Base-by-base conservation (phyloP, 2,113 vertebrate species). In the Elephas maximus region DNA sequence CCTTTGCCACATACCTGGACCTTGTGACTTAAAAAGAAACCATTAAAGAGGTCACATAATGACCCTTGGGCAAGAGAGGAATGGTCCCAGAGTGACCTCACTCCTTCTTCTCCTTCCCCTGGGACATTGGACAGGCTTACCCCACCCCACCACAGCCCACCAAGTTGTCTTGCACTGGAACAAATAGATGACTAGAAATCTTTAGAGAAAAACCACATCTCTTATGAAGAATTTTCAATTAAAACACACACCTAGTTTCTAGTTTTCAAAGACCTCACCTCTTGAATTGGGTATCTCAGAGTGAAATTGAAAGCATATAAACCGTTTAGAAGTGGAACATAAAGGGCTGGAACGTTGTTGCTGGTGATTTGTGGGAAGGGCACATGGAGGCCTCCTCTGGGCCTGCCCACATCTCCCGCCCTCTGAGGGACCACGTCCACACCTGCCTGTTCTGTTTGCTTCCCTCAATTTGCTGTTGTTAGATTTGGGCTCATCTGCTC, bases 201-300 rank as follows among this genome's bases (percentile, higher is more conserved):
- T 81, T 65, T 28, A 76, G 24, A 80, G 86, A 77, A 77, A 87
- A 89, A 51, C 23, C 14, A 5, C 18, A 4, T 91, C 30, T 87
- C 77, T 96, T 69, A 67, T 26, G 17, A 80, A 88, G 94, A 90
- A 57, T 57, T 78, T 80, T 28, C 18, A 41, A 23, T 88, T 28
- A 71, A 51, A 37, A 33, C 33, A 44, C 26, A 48, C 1, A 2
- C 57, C 74, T 71, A 2, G 37, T 51, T 73, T 53, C 71, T n/a
- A 28, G 3, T 84, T 92, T 69, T 30, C 10, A 3, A 14, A 86
- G 20, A 51, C 23, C 51, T 88, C 21, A 18, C 23, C 37, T 57
- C 62, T 77, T 62, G 65, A 57, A 65, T 67, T 28, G 12, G 67
- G 1, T 24, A 5, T 81, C 53, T 96, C 48, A 69, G 33, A 79